A percentile compares a stretch with the other conserved stretches of the same genome.
phyloP scores from a whole-genome alignment of 2,797 vertebrate genomes.

The Argyrosomus regius region DNA sequence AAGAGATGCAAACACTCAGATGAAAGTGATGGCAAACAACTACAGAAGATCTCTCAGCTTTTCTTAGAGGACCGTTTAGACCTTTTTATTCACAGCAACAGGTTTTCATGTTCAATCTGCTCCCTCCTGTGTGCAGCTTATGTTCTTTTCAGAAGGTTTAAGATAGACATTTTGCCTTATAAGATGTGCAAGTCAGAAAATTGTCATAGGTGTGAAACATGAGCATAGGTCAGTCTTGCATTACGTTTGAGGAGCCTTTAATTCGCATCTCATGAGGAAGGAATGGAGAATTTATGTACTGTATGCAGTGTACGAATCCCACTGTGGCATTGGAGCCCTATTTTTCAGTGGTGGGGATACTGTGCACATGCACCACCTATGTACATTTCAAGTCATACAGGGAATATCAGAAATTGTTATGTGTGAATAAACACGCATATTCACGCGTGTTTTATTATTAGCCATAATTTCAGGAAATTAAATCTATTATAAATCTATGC shows the following conservation, averaged over 20 bases:
- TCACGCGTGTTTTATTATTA: background rate
- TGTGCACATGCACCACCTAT: background rate
- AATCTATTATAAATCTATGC: background rate
- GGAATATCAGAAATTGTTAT: background rate
- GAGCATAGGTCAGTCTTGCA: background rate
- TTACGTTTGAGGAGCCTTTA: background rate
- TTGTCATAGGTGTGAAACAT: background rate
- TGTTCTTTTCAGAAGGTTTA: background rate
- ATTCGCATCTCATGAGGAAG: background rate
- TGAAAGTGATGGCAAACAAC: constrained; percentile 11
- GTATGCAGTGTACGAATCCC: background rate
- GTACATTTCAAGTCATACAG: background rate
- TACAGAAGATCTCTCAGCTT: constrained; percentile 3
- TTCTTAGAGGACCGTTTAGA: background rate
- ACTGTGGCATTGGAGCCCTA: background rate
- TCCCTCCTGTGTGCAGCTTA: background rate
- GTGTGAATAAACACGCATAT: too few relatives aligned
- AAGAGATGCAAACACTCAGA: constrained; percentile 6
- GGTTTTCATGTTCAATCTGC: background rate
- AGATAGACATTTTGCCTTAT: too few relatives aligned
- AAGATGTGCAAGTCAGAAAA: background rate
- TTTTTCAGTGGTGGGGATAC: background rate
- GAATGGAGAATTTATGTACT: background rate
- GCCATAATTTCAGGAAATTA: background rate
- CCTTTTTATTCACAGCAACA: background rate